Percentiles rank a stretch among this genome's conserved stretches.
phyloP scores from a whole-genome alignment of 1,140 invertebrate genomes.

The Bombus sylvicola region DNA sequence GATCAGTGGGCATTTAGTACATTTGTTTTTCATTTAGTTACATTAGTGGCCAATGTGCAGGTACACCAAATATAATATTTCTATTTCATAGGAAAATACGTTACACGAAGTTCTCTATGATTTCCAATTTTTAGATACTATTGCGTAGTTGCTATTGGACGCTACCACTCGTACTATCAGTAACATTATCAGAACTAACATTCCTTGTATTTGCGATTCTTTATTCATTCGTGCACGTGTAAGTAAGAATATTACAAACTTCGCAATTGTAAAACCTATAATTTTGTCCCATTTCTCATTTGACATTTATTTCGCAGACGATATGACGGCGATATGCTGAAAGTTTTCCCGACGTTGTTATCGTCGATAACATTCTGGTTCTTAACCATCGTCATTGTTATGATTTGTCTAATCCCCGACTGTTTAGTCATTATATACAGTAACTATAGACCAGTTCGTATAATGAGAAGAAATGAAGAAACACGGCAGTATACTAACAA shows the following conservation, averaged over 20 bases:
- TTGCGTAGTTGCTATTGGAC: constrained; percentile 87
- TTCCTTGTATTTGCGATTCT: constrained; percentile 84
- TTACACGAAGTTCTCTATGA: not conserved
- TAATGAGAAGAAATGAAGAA: constrained; percentile 64
- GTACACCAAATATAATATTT: constrained; percentile 71
- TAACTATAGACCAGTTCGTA: constrained; percentile 52
- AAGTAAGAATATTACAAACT: constrained; percentile 32
- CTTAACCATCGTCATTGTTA: constrained; percentile 83
- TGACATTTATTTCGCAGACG: constrained; percentile 76
- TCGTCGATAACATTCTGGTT: constrained; percentile 85
- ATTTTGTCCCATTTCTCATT: not conserved
- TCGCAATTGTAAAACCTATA: too few relatives aligned
- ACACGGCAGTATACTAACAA: not conserved
- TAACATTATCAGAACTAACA: constrained; percentile 84
- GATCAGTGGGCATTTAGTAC: constrained; percentile 82
- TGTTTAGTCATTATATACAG: constrained; percentile 77
- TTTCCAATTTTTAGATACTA: constrained; percentile 83
- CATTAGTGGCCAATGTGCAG: constrained; percentile 83
- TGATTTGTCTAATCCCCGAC: constrained; percentile 86
- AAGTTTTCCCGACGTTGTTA: constrained; percentile 85
- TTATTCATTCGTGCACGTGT: constrained; percentile 81
- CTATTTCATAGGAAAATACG: not conserved
- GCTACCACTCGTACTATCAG: constrained; percentile 83
- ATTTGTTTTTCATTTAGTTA: constrained; percentile 80
- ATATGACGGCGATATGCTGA: constrained; percentile 85